These are phyloP conservation scores for Linyphia triangularis DNA, from an alignment of 2,888 invertebrate genomes.

Conservation along the genomic window DNA sequence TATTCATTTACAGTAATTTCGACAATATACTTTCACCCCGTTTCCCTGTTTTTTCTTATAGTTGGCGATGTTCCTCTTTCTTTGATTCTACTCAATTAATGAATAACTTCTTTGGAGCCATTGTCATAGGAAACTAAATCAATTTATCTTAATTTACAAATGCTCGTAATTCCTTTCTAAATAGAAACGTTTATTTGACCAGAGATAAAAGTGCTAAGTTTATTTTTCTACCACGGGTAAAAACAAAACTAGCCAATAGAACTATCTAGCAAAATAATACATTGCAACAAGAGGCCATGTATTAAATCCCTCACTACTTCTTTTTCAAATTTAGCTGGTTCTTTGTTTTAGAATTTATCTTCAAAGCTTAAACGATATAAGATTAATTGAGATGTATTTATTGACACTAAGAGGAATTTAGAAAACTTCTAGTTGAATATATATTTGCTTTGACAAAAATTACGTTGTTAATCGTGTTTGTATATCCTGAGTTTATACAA, in stretches of 20 bases:
- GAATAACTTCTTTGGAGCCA: not conserved
- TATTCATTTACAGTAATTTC: too few relatives aligned
- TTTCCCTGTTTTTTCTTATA: too few relatives aligned
- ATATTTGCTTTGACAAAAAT: too few relatives aligned
- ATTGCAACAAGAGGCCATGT: not conserved
- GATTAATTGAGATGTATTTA: conserved; percentile 1
- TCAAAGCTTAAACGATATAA: not conserved
- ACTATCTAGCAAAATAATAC: conserved; percentile 14
- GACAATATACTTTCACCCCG: too few relatives aligned
- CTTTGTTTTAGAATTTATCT: not conserved
- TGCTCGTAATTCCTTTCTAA: not conserved
- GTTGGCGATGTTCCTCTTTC: too few relatives aligned
- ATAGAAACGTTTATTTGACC: not conserved
- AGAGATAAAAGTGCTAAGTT: not conserved
- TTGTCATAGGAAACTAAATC: not conserved
- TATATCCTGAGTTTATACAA: too few relatives aligned
- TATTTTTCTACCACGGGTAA: not conserved
- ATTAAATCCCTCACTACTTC: not conserved
- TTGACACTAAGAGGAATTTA: not conserved
- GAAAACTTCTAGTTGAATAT: not conserved
- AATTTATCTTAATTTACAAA: conserved; percentile 16
- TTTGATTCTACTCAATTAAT: conserved; percentile 9
- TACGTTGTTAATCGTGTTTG: too few relatives aligned
- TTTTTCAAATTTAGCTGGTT: not conserved
- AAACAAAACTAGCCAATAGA: not conserved